Evolutionary conservation across 2,888 invertebrate genomes (phyloP).

Genomic region (Pardosa pseudoannulata): DNA sequence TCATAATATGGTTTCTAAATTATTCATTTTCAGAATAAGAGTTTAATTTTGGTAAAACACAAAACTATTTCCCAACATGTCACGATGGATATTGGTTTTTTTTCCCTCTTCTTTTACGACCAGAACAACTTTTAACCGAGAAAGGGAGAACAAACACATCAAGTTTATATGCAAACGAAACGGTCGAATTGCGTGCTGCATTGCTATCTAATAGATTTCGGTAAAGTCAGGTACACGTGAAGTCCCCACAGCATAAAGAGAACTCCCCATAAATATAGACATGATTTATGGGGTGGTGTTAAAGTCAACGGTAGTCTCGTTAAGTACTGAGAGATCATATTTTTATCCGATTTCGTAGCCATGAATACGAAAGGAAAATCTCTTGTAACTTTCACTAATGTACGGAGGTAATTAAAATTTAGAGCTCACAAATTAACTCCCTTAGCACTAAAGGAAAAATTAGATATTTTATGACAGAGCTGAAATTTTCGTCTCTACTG

Average conservation of each 20-base stretch:
- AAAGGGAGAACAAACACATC: neutral
- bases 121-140: neutral
- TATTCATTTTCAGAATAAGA: no score
- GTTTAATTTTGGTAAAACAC: neutral
- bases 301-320: neutral
- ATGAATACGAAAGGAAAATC: no score
- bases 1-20: no score
- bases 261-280: neutral
- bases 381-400: no score
- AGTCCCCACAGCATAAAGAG: neutral
- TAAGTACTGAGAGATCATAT: neutral
- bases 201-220: neutral
- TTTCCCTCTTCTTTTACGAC: no score
- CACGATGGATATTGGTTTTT: neutral
- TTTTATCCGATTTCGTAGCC: no score
- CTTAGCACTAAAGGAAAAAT: no score
- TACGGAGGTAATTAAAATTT: no score
- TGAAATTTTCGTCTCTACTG: no score
- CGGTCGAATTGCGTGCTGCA: neutral
- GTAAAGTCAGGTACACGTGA: neutral
- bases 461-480: no score
- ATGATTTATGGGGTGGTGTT: neutral
- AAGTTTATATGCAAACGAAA: conserved; percentile 14
- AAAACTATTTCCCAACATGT: neutral
- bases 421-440: no score